Conservation (phyloP, 2,113 vertebrate genomes). For the Zosterops hypoxanthus region DNA sequence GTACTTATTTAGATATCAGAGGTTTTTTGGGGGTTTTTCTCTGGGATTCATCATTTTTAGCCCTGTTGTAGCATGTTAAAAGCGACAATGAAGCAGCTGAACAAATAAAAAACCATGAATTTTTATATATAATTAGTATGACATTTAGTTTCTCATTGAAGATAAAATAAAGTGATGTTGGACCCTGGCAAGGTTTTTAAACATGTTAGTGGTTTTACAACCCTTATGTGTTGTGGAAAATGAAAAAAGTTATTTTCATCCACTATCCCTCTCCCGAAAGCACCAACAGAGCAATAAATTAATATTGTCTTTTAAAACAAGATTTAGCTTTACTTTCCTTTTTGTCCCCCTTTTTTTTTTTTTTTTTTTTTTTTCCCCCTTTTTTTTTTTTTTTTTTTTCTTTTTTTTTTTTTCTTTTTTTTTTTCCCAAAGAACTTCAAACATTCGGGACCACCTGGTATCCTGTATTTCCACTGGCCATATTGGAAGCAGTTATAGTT, state of each 20-base stretch:
- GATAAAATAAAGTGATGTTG: constrained; percentile 76
- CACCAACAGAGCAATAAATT: constrained; percentile 98
- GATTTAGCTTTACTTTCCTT: constrained; percentile 62
- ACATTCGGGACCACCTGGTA: constrained; percentile 90
- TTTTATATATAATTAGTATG: constrained; percentile 90
- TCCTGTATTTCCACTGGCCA: constrained; percentile 93
- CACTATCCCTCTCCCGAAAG: constrained; percentile 85
- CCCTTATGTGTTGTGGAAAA: constrained; percentile 89
- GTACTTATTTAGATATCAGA: constrained; percentile 93
- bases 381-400: background rate
- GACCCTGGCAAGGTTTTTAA: constrained; percentile 81
- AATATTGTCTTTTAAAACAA: constrained; percentile 88
- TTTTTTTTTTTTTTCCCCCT: too few relatives aligned
- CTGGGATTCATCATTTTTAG: constrained; percentile 94
- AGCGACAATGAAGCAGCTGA: constrained; percentile 92
- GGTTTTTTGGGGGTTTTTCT: constrained; percentile 84
- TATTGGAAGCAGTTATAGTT: constrained; percentile 95
- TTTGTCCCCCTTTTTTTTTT: rapidly evolving
- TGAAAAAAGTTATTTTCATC: constrained; percentile 83
- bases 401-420: background rate
- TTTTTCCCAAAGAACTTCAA: constrained; percentile 81
- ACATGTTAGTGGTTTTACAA: constrained; percentile 86
- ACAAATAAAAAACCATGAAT: constrained; percentile 86
- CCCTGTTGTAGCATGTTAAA: constrained; percentile 99
- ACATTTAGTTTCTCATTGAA: constrained; percentile 86